Base-by-base conservation (phyloP, 2,113 vertebrate genomes). In the Zootoca vivipara region DNA sequence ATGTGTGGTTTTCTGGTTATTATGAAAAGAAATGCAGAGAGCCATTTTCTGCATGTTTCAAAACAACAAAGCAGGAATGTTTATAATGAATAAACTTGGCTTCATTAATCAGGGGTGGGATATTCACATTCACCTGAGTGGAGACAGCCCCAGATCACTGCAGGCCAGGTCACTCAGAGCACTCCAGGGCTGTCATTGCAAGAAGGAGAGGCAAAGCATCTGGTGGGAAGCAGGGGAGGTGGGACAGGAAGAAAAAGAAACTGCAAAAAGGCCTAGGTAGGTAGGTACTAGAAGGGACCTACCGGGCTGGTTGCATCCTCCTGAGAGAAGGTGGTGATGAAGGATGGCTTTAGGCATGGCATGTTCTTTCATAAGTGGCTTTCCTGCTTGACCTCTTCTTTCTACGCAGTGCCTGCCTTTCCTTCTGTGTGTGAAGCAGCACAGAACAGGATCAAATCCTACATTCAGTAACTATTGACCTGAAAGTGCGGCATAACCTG, bases 1-100 rank as follows among this genome's bases (percentile, higher is more conserved):
- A 70, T 94, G 88, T 93, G 92, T 94, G 87, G 84, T 95, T 95
- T 89, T 93, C 93, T 95, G 87, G 85, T 95, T 95, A 92, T 95
- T 89, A 83, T 87, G 77, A 90, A 92, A 91, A 58, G 30, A 90
- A 87, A 78, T 40, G 28, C 65, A 86, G 52, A 89, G 89, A 70
- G 33, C 92, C 33, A 83, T 92, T 93, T 93, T 95, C 73, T 90
- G n/a, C 82, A 74, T 52, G 85, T 67, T 90, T 78, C 64, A 82
- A 6, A 77, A 40, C 35, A 56, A 13, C n/a, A 87, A 56, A 87
- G 67, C 24, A 58, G 26, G 28, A 9, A 40, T 26, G 8, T 70
- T 52, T 86, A 46, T 42, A 87, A 90, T 88, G 28, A 82, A 20
- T 30, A 40, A 75, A 12, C 42, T 40, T 69, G 38, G 26, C 16